A percentile compares a stretch with the other conserved stretches of the same genome.
phyloP scores from a whole-genome alignment of 2,888 invertebrate genomes.

The Microplitis manilae region DNA sequence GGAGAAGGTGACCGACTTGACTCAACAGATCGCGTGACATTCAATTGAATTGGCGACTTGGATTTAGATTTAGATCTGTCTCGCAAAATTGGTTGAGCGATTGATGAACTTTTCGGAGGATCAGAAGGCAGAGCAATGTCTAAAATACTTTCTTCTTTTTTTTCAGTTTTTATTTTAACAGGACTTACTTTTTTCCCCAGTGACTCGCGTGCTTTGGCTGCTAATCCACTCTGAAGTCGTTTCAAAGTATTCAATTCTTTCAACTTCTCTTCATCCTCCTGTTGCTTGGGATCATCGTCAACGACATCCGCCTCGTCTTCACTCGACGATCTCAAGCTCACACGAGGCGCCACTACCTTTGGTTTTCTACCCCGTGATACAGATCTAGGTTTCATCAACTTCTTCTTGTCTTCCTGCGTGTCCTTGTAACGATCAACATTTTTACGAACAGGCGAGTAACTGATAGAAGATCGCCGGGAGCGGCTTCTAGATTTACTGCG shows the following conservation, averaged over 20 bases:
- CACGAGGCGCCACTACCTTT: constrained; percentile 63
- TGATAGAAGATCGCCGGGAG: constrained; percentile 74
- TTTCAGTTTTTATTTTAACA: constrained; percentile 61
- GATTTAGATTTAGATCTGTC: constrained; percentile 50
- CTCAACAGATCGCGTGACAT: constrained; percentile 57
- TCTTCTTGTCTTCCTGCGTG: constrained; percentile 76
- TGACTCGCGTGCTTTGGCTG: constrained; percentile 82
- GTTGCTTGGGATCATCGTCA: constrained; percentile 73
- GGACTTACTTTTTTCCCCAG: constrained; percentile 75
- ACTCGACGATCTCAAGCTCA: constrained; percentile 67
- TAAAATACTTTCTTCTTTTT: constrained; percentile 57
- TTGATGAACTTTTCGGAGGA: constrained; percentile 55
- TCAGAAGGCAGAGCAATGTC: constrained; percentile 68
- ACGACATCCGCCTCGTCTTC: constrained; percentile 72
- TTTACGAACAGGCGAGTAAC: constrained; percentile 80
- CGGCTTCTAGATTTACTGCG: constrained; percentile 67
- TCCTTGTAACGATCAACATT: constrained; percentile 81
- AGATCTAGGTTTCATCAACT: constrained; percentile 58
- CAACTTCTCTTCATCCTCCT: constrained; percentile 75
- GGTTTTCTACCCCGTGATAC: constrained; percentile 58
- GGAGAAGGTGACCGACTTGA: constrained; percentile 67
- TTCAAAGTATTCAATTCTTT: constrained; percentile 81
- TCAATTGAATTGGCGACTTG: constrained; percentile 53
- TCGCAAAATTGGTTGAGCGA: not conserved
- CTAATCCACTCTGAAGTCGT: constrained; percentile 77